Evolutionary conservation across 1,140 invertebrate species (phyloP), one percentile per base, ranked within the genome.

Genomic region (Temnothorax curvispinosus): DNA sequence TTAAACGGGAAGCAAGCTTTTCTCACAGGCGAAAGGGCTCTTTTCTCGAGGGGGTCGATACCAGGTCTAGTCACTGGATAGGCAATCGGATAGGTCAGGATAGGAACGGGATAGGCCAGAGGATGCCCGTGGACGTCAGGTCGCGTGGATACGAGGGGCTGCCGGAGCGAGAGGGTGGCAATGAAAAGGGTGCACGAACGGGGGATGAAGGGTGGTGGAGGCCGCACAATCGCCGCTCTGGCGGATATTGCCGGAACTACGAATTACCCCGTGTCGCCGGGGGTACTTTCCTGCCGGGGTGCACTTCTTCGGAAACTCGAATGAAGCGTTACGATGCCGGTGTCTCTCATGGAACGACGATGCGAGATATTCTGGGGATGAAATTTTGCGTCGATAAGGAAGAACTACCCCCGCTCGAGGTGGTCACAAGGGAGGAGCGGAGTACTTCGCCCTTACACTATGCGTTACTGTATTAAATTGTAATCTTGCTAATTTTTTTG

Each of bases 231-330:
- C 92, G 92, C 93, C 93, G 93, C 93, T 91, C 92, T 93, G 91
- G 93, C 90, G 93, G 90, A 92, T 93, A 91, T 92, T 90, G 76
- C 88, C 91, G 91, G 91, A 92, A 93, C 91, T 94, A 90, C 47
- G 89, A 93, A 94, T 93, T 93, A 92, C 88, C 90, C 89, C 87
- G 72, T 77, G 82, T 88, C 88, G 88, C 86, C 60, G 84, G 77
- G 62, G 35, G 58, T 78, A 78, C 76, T 89, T 88, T 88, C 76
- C 86, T 81, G 86, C 60, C 56, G 89, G 89, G 72, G 60, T 60
- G 90, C 89, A 89, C 67, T 91, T 88, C 87, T 88, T 88, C 69
- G 41, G n/a, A 77, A 60, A 67, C 47, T 74, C 80, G 69, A 65
- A 82, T 64, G 54, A 74, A 89, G 65, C 69, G 69, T 80, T 58